Base-by-base conservation (phyloP, 2,113 vertebrate species). In the Dendropsophus ebraccatus region DNA sequence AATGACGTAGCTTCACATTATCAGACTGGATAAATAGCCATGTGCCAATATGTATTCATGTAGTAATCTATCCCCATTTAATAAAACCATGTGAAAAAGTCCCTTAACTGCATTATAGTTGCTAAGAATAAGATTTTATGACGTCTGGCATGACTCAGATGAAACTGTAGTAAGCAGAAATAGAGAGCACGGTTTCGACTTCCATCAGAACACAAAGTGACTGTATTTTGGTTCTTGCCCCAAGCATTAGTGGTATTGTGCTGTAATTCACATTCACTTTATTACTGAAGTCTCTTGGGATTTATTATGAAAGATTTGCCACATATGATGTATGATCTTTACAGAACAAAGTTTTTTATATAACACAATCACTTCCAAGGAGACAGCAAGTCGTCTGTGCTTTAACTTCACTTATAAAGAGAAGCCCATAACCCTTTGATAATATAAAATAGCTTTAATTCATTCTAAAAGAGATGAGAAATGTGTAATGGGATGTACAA, bases 151-250 rank as follows among this genome's bases (percentile, higher is more conserved):
- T 69, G 65, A 69, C 65, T 69, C 62, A 67, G 62, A 67, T n/a
- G 32, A 19, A 35, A 35, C 65, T 9, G 65, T 16, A 69, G 30
- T 69, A 69, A 35, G 65, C 65, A 69, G 65, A 35, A 69, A 35
- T 69, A 37, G 32, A 37, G 65, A 21, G 6, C 17, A 69, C 2
- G 28, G n/a, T n/a, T n/a, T n/a, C 23, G 37, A 73, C 19, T 45
- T 45, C 37, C 70, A 73, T 73, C 10, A n/a, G 37, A 35, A n/a
- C 35, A 45, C 23, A 73, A 73, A 45, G 65, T 69, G 16, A 35
- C 37, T 45, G 37, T 73, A 73, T 45, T 73, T 73, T 45, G 45
- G 70, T n/a, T 45, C 70, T 73, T 73, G 70, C 70, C 70, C 70
- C 19, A n/a, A 45, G 70, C 37, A n/a, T 5, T 72, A 41, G 69